Evolutionary conservation across 2,888 invertebrate species (phyloP), one percentile per base, ranked within the genome.

Genomic region (Syritta pipiens): DNA sequence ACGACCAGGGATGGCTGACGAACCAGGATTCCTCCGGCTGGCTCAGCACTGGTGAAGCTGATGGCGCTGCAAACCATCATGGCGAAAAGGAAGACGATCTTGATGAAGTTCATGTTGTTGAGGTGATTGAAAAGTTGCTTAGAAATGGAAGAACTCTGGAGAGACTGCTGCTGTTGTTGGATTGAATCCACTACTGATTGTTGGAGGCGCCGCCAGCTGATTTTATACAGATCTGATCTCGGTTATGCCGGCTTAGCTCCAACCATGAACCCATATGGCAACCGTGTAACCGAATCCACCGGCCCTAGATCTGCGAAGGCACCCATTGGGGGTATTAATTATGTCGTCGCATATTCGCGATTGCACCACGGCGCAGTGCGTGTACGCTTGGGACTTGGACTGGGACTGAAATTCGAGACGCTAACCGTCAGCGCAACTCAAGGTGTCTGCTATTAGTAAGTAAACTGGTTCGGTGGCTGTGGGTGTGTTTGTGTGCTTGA

Each of bases 141-240:
- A 37, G 17, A 53, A 37, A 46, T 42, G 17, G n/a, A 35, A n/a
- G n/a, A n/a, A n/a, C n/a, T n/a, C n/a, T n/a, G n/a, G 7, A 65
- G n/a, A 37, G 60, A 51, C 35, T 76, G 37, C 14, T 63, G 59
- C 22, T 77, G 26, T 2, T 79, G 55, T 67, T 60, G 67, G 32
- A 74, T 10, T 67, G 67, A 74, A 79, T 28, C 62, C 55, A 17
- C 55, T 68, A 79, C 79, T 79, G 74, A 79, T 35, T 57, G 53
- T 77, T 65, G n/a, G 28, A 51, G 65, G 40, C 22, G 22, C 19
- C 19, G 40, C 9, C 12, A 9, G 63, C 28, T 59, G 74, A 49
- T 79, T 79, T 79, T 79, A 79, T 79, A 79, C 19, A 12, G 12
- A 68, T n/a, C n/a, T n/a, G n/a, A n/a, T n/a, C n/a, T n/a, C n/a